Conservation (phyloP, 2,113 vertebrate species). For the Cyprinodon tularosa region DNA sequence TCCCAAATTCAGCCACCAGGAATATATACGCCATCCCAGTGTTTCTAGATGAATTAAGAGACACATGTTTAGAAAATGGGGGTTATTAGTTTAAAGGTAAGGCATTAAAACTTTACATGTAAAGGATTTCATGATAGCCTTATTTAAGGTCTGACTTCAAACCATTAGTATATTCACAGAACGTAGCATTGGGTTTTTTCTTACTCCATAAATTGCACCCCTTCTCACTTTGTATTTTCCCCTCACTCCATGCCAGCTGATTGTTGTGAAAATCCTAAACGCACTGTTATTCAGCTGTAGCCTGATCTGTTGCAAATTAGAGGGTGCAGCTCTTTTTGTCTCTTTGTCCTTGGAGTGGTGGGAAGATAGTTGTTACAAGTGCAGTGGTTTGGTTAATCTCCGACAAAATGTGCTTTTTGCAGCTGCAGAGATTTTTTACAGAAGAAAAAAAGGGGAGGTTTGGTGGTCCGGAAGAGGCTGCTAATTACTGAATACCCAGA, state of each 20-base stretch:
- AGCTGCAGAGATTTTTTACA: slow-evolving; percentile 56
- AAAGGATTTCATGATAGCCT: slow-evolving; percentile 16
- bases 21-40: neutral
- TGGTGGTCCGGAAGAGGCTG: slow-evolving; percentile 28
- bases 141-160: slow-evolving; percentile 1
- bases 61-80: slow-evolving; percentile 26
- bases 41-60: slow-evolving; percentile 9
- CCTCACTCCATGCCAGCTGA: slow-evolving; percentile 23
- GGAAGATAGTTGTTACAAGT: slow-evolving; percentile 43
- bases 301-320: slow-evolving; percentile 57
- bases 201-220: slow-evolving; percentile 10
- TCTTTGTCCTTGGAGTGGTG: slow-evolving; percentile 20
- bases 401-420: slow-evolving; percentile 34
- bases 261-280: slow-evolving; percentile 48
- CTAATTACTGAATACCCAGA: slow-evolving; percentile 34
- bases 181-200: slow-evolving; percentile 7
- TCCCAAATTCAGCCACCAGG: slow-evolving; percentile 44
- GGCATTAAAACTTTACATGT: neutral
- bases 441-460: slow-evolving; percentile 31
- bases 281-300: slow-evolving; percentile 59
- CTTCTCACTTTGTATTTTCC: slow-evolving; percentile 30
- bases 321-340: slow-evolving; percentile 48
- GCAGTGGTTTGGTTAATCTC: slow-evolving; percentile 49
- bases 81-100: neutral
- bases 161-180: slow-evolving; percentile 25